Base-by-base conservation (phyloP, 2,888 invertebrate species). In the Seira musarum region DNA sequence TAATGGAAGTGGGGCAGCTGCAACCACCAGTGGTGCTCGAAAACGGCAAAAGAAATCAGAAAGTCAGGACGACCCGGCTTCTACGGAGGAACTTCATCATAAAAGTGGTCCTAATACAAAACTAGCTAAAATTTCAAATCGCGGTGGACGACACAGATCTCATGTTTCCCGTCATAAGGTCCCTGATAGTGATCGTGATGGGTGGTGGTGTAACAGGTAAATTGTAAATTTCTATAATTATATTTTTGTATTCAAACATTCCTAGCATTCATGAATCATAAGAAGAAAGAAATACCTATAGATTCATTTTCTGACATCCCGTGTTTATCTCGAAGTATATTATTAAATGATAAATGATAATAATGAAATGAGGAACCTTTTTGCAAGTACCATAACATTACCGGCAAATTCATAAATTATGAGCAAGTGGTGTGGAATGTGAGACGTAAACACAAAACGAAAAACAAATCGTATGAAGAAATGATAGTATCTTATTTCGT, bases 121-220 rank as follows among this genome's bases (percentile, higher is more conserved):
- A 40, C 40, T 40, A 8, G 40, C 40, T 6, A 40, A 40, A 13
- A 6, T 40, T 25, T 24, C n/a, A 57, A 24, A 25, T 13, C 24
- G 19, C 25, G 15, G 35, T 25, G 1, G 70, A 60, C 71, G 78
- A 19, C 61, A 66, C 19, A 60, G 78, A 78, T 78, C 78, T 78
- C 78, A 78, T 60, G 8, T 22, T 13, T 65, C 70, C 10, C 67
- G 73, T n/a, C 15, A 68, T n/a, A 46, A 40, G 40, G 61, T 57
- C 22, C 25, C 71, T 3, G 79, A 79, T 49, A 68, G 53, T 53
- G 79, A 79, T 21, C 17, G 22, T 1, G 70, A 70, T 15, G 72
- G 72, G 13, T 79, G 79, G 79, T 79, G 79, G 79, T n/a, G 72
- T 13, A 79, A 79, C 57, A 72, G 78, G 78, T 78, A 60, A 57